phyloP scores from a whole-genome alignment of 2,113 vertebrate genomes.

The Lipotes vexillifer region DNA sequence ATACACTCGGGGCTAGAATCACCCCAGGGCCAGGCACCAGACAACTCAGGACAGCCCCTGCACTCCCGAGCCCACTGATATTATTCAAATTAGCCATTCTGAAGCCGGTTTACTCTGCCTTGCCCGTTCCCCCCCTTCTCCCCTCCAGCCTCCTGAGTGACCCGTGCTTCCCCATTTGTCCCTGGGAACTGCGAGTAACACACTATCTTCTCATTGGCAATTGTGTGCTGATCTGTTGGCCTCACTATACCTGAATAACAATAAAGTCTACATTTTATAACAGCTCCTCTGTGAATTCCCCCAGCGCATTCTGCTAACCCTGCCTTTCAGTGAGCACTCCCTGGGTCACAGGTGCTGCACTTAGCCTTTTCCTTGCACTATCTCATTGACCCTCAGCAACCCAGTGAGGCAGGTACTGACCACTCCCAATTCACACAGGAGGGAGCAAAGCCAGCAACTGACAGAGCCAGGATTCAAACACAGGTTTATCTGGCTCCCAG shows the following conservation, averaged over 20 bases:
- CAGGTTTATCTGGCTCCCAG: not conserved
- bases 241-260: not conserved
- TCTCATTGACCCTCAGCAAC: not conserved
- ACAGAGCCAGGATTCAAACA: not conserved
- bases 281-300: not conserved
- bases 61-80: not conserved
- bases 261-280: not conserved
- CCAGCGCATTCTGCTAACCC: not conserved
- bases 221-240: not conserved
- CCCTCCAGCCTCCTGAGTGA: not conserved
- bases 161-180: not conserved
- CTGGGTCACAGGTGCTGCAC: not conserved
- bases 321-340: not conserved
- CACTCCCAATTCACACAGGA: not conserved
- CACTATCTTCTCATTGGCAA: not conserved
- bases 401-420: not conserved
- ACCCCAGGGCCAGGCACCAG: too few species aligned
- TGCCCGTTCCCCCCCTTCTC: not conserved
- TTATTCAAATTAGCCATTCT: not conserved
- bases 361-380: not conserved
- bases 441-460: not conserved
- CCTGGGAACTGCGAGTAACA: not conserved
- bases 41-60: not conserved
- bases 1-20: not conserved
- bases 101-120: not conserved